Evolutionary conservation across 2,797 vertebrate genomes (phyloP).

Genomic region (Cirrhinus molitorella): DNA sequence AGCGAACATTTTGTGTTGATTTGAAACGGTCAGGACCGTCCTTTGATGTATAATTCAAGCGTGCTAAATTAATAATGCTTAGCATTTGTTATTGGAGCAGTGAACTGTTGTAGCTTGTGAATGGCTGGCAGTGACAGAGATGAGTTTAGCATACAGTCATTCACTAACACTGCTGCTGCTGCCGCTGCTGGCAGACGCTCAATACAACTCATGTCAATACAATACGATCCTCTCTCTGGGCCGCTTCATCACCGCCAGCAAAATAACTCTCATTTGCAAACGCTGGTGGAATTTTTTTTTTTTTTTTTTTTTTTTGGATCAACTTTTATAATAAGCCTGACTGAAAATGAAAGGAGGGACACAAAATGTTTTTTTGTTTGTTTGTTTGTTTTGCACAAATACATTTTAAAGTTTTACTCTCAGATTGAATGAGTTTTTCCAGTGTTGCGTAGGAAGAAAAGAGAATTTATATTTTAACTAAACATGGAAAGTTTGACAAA

Average conservation of each 20-base stretch:
- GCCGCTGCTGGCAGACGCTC: neutral
- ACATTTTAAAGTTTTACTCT: neutral
- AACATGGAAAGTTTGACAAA: neutral
- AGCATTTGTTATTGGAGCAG: neutral
- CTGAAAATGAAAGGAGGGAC: slow-evolving; percentile 1
- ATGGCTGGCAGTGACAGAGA: neutral
- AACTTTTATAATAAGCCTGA: neutral
- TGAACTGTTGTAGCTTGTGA: neutral
- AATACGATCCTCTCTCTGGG: neutral
- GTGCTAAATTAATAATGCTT: neutral
- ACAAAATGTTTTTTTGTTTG: no score
- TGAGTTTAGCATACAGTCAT: neutral
- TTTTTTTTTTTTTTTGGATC: no score
- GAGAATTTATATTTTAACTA: neutral
- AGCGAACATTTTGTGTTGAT: neutral
- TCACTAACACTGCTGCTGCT: neutral
- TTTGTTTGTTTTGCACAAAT: neutral
- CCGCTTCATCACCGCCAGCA: neutral
- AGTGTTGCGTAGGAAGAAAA: neutral
- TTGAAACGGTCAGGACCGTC: neutral
- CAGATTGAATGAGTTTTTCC: neutral
- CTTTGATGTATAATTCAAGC: neutral
- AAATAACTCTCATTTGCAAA: neutral
- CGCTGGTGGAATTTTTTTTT: no score
- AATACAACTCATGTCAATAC: neutral